Conservation (phyloP, 2,888 invertebrate genomes). For the Lydus trimaculatus region DNA sequence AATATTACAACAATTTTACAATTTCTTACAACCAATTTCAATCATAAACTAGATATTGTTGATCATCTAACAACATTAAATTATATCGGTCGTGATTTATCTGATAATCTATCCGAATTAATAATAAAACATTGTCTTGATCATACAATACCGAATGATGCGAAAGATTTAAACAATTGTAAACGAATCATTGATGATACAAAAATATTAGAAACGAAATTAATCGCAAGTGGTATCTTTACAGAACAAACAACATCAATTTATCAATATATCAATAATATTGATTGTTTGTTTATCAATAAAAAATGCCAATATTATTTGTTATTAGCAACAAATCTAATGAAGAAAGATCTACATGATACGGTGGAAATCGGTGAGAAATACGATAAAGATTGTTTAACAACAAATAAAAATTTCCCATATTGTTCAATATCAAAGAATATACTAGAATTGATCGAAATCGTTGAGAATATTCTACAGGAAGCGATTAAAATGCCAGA, state of each 20-base stretch:
- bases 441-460: constrained; percentile 69
- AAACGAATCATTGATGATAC: constrained; percentile 70
- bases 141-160: constrained; percentile 78
- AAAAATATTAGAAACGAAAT: constrained; percentile 69
- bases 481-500: constrained; percentile 70
- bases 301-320: constrained; percentile 78
- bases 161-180: constrained; percentile 73
- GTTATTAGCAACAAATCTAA: constrained; percentile 72
- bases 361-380: constrained; percentile 65
- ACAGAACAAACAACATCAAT: constrained; percentile 66
- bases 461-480: constrained; percentile 71
- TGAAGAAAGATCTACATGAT: constrained; percentile 82
- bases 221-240: constrained; percentile 69
- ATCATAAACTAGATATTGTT: constrained; percentile 61
- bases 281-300: constrained; percentile 78
- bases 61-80: constrained; percentile 62
- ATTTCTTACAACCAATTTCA: constrained; percentile 67
- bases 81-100: constrained; percentile 65
- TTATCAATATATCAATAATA: constrained; percentile 73
- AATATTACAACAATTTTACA: constrained; percentile 67
- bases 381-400: constrained; percentile 50
- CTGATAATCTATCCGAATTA: constrained; percentile 68
- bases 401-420: constrained; percentile 63
- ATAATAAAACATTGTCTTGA: constrained; percentile 78
- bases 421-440: constrained; percentile 69